These are phyloP conservation scores for Triops cancriformis DNA, from an alignment of 1,140 invertebrate genomes.

Conservation along the genomic window DNA sequence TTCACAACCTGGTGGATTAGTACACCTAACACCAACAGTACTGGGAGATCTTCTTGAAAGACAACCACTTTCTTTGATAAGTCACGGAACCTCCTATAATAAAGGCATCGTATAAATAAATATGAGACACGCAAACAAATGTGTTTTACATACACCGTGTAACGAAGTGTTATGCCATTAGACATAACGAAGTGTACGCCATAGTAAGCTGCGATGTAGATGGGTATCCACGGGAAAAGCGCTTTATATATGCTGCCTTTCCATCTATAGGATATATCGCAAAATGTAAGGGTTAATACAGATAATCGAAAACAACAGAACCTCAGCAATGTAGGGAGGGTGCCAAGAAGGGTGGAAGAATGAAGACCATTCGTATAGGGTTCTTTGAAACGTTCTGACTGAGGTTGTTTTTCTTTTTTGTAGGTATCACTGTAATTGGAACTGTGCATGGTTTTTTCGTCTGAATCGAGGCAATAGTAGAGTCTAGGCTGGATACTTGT, in stretches of 20 bases:
- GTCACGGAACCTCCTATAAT: background rate
- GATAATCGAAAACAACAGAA: background rate
- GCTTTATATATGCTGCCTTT: background rate
- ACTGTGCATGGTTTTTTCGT: too few relatives aligned
- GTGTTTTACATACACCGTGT: background rate
- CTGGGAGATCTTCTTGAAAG: background rate
- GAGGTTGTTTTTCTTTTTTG: background rate
- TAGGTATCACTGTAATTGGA: too few relatives aligned
- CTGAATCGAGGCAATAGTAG: too few relatives aligned
- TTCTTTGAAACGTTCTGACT: background rate
- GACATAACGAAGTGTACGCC: background rate
- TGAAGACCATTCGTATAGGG: background rate
- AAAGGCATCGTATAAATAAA: background rate
- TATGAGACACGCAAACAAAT: background rate
- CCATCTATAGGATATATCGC: background rate
- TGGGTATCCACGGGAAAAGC: background rate
- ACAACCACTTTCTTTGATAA: background rate
- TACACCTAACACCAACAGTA: background rate
- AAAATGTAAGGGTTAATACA: background rate
- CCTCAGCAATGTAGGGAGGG: background rate
- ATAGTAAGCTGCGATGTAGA: background rate
- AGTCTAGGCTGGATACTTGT: too few relatives aligned
- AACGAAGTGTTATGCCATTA: background rate
- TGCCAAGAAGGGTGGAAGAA: background rate
- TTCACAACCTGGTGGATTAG: background rate